Evolutionary conservation across 2,888 invertebrate species (phyloP).

Genomic region (Scaptodrosophila latifasciaeformis): DNA sequence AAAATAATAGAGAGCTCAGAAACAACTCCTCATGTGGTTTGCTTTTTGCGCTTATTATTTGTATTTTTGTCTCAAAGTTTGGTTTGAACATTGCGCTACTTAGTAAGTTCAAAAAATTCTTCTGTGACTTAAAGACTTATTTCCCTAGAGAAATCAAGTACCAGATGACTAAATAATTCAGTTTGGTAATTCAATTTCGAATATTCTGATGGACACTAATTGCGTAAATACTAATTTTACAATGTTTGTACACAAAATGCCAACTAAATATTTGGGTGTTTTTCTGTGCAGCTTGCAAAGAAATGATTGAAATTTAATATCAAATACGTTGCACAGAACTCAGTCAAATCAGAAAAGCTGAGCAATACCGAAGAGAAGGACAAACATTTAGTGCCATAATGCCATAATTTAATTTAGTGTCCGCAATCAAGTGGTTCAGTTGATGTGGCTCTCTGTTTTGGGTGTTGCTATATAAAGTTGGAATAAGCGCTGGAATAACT

Average conservation of each 20-base stretch:
- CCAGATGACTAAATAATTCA: no score
- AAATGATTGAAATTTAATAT: slow-evolving; percentile 1
- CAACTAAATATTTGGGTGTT: neutral
- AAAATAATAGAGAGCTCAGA: no score
- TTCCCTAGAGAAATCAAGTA: no score
- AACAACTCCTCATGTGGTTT: no score
- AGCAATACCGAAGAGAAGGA: neutral
- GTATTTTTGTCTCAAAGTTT: no score
- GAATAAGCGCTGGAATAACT: slow-evolving; percentile 31
- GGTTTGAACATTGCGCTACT: no score
- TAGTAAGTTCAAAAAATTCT: no score
- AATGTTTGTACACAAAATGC: neutral
- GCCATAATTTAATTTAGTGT: slow-evolving; percentile 57
- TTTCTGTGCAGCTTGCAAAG: neutral
- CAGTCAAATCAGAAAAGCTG: neutral
- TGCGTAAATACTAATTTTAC: neutral
- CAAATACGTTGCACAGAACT: neutral
- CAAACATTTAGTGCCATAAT: slow-evolving; percentile 27
- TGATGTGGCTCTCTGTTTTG: slow-evolving; percentile 35
- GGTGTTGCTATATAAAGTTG: slow-evolving; percentile 41
- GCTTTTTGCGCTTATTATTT: no score
- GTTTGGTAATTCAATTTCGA: neutral
- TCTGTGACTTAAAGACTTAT: no score
- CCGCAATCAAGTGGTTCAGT: slow-evolving; percentile 61
- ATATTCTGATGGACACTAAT: neutral